These are phyloP conservation scores for Xiphorhynchus elegans DNA, from an alignment of 2,113 vertebrate species.

Conservation along the genomic window DNA sequence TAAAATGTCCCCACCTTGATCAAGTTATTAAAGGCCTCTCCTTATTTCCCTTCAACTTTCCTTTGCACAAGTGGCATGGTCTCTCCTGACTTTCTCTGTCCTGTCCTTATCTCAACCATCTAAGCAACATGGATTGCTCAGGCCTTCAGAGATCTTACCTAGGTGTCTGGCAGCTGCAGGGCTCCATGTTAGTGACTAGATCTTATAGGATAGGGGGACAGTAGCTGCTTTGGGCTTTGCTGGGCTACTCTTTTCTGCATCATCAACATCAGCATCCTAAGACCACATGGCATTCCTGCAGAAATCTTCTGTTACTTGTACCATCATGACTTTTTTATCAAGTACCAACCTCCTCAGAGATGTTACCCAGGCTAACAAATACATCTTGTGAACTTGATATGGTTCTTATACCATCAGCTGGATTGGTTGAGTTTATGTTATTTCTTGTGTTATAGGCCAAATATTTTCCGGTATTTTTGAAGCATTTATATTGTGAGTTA, in stretches of 20 bases:
- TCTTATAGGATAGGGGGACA: background rate
- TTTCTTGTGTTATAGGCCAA: background rate
- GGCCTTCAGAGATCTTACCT: background rate
- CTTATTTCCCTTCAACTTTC: background rate
- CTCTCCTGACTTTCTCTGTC: background rate
- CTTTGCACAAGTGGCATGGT: background rate
- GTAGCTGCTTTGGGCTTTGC: background rate
- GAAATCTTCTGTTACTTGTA: background rate
- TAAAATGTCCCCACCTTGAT: background rate
- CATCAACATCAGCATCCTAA: background rate
- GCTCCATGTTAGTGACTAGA: background rate
- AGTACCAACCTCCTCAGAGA: background rate
- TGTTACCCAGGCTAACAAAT: background rate
- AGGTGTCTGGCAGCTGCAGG: background rate
- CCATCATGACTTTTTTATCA: background rate
- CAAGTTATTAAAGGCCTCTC: background rate
- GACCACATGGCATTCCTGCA: background rate
- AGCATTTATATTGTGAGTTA: background rate
- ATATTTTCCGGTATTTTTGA: background rate
- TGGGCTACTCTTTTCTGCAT: background rate
- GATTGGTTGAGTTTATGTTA: background rate
- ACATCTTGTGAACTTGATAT: background rate
- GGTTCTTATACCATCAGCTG: background rate
- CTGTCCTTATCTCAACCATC: background rate
- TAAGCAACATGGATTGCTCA: background rate